phyloP scores from a whole-genome alignment of 2,797 vertebrate genomes.

The Chrysolophus pictus region DNA sequence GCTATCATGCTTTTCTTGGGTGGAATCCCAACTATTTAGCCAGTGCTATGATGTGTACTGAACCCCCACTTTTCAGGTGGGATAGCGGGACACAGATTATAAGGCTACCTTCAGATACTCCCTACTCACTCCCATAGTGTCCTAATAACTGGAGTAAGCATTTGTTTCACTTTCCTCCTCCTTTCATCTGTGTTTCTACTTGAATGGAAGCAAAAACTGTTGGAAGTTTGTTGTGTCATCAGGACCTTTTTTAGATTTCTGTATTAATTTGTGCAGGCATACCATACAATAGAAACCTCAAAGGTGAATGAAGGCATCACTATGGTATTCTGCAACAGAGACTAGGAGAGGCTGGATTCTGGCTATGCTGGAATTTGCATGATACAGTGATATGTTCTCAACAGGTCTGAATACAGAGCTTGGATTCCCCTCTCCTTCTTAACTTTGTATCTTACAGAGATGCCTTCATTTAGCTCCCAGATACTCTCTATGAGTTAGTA shows the following conservation, averaged over 20 bases:
- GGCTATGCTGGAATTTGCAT: not conserved
- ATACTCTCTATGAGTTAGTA: not conserved
- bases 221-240: not conserved
- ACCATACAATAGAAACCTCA: not conserved
- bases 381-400: not conserved
- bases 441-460: not conserved
- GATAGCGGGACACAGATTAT: not conserved
- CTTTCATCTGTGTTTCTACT: not conserved
- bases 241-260: not conserved
- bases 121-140: not conserved
- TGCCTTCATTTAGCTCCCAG: not conserved
- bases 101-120: not conserved
- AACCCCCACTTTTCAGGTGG: not conserved
- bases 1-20: not conserved
- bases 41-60: accelerated
- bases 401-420: not conserved
- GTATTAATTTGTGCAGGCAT: not conserved
- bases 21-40: not conserved
- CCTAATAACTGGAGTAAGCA: not conserved
- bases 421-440: not conserved
- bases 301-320: not conserved
- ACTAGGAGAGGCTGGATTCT: not conserved
- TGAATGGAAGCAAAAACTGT: not conserved
- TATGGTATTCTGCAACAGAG: not conserved
- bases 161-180: not conserved